Evolutionary conservation across 2,797 vertebrate genomes (phyloP).

Genomic region (Hylomyscus alleni): DNA sequence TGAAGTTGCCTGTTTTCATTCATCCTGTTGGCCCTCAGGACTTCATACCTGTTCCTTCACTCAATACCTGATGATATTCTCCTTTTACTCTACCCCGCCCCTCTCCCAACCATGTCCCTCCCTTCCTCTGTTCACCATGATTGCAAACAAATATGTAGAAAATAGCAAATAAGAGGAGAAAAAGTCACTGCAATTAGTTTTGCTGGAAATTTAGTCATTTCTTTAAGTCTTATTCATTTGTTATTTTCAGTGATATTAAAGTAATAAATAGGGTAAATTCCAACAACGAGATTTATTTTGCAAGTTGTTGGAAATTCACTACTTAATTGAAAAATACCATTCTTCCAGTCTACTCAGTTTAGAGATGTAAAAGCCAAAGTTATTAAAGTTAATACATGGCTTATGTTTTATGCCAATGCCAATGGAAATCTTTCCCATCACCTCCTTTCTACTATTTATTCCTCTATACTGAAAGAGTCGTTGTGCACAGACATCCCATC

Average conservation of each 20-base stretch:
- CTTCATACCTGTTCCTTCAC: not conserved
- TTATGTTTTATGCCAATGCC: not conserved
- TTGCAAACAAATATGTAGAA: not conserved
- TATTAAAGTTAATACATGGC: not conserved
- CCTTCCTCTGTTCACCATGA: not conserved
- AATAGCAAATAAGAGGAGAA: not conserved
- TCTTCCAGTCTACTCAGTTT: not conserved
- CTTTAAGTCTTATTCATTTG: not conserved
- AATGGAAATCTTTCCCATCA: not conserved
- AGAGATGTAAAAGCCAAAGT: slow-evolving; percentile 1
- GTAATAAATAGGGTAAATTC: not conserved
- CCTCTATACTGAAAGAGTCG: not conserved
- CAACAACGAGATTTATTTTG: not conserved
- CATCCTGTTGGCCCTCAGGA: not conserved
- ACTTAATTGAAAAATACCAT: not conserved
- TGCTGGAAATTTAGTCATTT: not conserved
- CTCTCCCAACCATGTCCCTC: not conserved
- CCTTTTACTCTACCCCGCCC: not conserved
- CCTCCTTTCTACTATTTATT: not conserved
- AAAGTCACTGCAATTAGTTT: not conserved
- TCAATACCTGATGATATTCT: not conserved
- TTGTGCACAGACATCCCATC: not conserved
- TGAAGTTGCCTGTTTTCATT: not conserved
- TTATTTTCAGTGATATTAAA: not conserved
- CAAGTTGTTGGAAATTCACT: not conserved